phyloP scores from a whole-genome alignment of 2,797 vertebrate species.

The Dendrocincla tyrannina region DNA sequence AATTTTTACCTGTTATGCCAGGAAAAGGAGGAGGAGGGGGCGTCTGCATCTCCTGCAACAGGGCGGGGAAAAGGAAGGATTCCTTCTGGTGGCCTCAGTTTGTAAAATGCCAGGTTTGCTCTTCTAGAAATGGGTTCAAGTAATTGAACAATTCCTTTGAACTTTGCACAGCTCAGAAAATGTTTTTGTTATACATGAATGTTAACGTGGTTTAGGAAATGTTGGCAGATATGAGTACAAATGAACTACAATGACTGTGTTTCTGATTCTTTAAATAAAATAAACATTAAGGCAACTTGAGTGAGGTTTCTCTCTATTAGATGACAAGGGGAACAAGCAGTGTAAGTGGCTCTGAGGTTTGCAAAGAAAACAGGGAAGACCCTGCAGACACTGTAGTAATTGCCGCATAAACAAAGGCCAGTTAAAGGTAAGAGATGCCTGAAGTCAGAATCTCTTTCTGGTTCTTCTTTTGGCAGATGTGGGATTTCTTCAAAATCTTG shows the following conservation, averaged over 20 bases:
- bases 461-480: background rate
- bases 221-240: constrained; percentile 70
- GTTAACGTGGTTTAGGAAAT: constrained; percentile 75
- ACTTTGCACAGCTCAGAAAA: constrained; percentile 78
- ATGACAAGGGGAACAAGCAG: background rate
- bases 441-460: background rate
- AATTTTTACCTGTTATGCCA: constrained; percentile 27
- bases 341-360: background rate
- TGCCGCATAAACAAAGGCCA: background rate
- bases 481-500: background rate
- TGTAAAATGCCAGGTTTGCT: constrained; percentile 55
- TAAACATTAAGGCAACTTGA: constrained; percentile 65
- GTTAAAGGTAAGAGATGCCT: background rate
- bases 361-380: background rate
- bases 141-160: constrained; percentile 67
- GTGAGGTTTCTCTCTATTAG: background rate
- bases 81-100: constrained; percentile 46
- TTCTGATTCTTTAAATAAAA: constrained; percentile 82
- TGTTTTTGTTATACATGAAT: constrained; percentile 75
- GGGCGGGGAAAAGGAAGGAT: background rate
- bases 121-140: constrained; percentile 60
- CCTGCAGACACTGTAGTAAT: background rate
- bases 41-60: background rate
- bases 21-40: background rate
- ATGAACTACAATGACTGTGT: constrained; percentile 76